Percentiles rank a stretch among this genome's conserved stretches.
Evolutionary conservation across 2,113 vertebrate species (phyloP).

Genomic region (Datnioides undecimradiatus): DNA sequence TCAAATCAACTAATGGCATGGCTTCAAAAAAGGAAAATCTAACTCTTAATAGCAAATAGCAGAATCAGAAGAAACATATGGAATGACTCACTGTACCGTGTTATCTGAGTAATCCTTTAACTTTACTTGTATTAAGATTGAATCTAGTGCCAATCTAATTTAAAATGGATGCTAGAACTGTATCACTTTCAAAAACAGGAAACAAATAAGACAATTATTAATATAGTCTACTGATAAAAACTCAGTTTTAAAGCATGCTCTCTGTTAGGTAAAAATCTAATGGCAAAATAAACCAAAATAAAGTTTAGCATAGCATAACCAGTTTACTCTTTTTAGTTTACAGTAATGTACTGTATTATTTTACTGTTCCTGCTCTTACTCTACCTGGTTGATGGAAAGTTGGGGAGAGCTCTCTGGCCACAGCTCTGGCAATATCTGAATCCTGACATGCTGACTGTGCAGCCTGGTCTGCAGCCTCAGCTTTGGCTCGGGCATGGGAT

Average conservation of each 20-base stretch:
- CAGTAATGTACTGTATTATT: no score
- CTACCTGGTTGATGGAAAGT: constrained; percentile 97
- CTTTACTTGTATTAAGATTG: neutral
- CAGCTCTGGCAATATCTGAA: constrained; percentile 92
- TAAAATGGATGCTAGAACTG: neutral
- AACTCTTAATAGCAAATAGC: no score
- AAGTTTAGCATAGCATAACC: neutral
- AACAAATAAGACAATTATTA: neutral
- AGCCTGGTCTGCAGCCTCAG: constrained; percentile 92
- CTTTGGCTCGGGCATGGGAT: constrained; percentile 94
- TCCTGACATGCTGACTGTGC: constrained; percentile 91
- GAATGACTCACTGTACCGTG: no score
- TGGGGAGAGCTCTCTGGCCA: constrained; percentile 94
- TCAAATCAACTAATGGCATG: no score
- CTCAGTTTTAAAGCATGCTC: neutral
- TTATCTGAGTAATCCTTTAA: no score
- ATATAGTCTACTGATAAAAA: neutral
- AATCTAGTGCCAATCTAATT: neutral
- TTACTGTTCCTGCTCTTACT: neutral
- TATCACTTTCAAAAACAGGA: neutral
- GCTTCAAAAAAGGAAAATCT: no score
- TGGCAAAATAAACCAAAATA: neutral
- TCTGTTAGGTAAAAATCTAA: no score
- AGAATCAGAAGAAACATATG: no score
- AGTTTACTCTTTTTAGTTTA: neutral